Base-by-base conservation (phyloP, 2,888 invertebrate genomes). In the Harmothoe impar region DNA sequence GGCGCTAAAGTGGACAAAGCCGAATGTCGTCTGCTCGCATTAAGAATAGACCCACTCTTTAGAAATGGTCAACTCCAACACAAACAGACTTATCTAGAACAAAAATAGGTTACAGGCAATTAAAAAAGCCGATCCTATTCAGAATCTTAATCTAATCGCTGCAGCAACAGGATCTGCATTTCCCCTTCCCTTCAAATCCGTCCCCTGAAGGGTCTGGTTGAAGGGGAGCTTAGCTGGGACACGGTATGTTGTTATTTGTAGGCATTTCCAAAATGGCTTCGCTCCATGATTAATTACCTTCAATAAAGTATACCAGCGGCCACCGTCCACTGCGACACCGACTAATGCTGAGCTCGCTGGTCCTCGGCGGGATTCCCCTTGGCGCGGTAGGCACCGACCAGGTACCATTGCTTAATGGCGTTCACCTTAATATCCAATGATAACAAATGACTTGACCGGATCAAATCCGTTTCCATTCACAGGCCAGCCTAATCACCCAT, bases 391-490 rank as follows among this genome's bases (percentile, higher is more conserved):
- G 62, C 62, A 62, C 62, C 62, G 20, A 5, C 29, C 72, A 72
- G 31, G 72, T 25, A 25, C 72, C 72, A 72, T 7, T 25, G 25
- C 31, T 43, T 72, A 72, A 72, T 72, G 72, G 1, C 25, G 25
- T 29, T 3, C 31, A 29, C n/a, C 72, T 72, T 72, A 72, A 72
- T 72, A 72, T 29, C 29, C 25, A 5, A 72, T 25, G 72, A 72
- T 29, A 72, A 72, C 72, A 72, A 72, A 72, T 72, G n/a, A 72
- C 72, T 72, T 72, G 72, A 72, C 72, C 72, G 72, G 72, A 72
- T 72, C 72, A 72, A 29, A 72, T 7, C 29, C 29, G 29, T 72
- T 29, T 72, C 72, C 3, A 29, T 72, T 62, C 62, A 62, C 7
- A 3, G 23, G 23, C 23, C 20, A n/a, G 23, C 3, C n/a, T 72